Evolutionary conservation across 2,797 vertebrate species (phyloP).

Genomic region (Acanthiza pusilla): DNA sequence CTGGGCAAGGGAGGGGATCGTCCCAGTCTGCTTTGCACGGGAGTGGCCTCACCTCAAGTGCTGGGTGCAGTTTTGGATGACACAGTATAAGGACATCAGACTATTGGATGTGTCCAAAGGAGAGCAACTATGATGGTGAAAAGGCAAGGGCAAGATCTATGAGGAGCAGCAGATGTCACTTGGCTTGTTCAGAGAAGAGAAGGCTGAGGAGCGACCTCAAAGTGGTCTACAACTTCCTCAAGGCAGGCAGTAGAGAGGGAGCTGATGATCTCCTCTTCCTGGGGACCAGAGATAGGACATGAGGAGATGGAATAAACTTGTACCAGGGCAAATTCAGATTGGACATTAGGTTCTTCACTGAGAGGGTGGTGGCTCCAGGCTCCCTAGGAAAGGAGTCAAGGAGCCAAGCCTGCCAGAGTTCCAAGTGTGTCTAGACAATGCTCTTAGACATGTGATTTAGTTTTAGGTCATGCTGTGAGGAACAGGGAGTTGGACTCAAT

Average conservation of each 20-base stretch:
- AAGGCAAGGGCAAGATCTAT: not conserved
- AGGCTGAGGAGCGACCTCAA: not conserved
- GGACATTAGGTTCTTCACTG: not conserved
- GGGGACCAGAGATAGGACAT: not conserved
- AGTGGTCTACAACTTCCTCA: not conserved
- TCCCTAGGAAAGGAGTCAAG: not conserved
- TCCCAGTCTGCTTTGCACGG: not conserved
- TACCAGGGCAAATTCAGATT: not conserved
- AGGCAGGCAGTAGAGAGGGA: rapidly evolving
- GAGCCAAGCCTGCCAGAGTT: not conserved
- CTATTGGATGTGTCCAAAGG: not conserved
- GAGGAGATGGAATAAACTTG: not conserved
- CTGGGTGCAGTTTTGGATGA: not conserved
- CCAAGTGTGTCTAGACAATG: not conserved
- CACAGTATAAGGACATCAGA: not conserved
- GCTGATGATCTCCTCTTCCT: not conserved
- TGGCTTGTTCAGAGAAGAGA: not conserved
- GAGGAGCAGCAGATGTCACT: not conserved
- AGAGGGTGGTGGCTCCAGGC: not conserved
- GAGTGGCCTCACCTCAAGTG: not conserved
- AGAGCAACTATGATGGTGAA: not conserved
- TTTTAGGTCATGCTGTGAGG: not conserved
- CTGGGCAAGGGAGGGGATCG: not conserved
- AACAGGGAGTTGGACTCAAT: not conserved
- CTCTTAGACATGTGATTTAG: not conserved